Evolutionary conservation across 2,888 invertebrate species (phyloP), one percentile per base, ranked within the genome.

Genomic region (Atethmia centrago): DNA sequence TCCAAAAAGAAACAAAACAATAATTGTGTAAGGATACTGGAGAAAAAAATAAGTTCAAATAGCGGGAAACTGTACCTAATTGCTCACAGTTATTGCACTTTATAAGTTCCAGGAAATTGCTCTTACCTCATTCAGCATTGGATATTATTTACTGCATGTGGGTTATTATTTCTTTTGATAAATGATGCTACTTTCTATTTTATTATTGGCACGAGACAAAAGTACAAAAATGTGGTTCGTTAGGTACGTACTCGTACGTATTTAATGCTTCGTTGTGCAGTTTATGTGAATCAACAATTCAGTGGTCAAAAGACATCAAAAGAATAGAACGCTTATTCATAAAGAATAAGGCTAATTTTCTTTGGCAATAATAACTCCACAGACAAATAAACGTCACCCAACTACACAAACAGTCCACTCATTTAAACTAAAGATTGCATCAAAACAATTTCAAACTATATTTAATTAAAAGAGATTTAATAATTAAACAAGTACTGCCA

Each of bases 401-500:
- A n/a, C 56, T 19, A 51, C 25, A 76, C 28, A 58, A 75, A 78
- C 45, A 47, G 36, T 28, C 14, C n/a, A 45, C 19, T 47, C 59
- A 73, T 53, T 74, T 59, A 73, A 83, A 80, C 73, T 53, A 74
- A 85, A 72, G 73, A 82, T 85, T 58, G 69, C 77, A 79, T 84
- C 69, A 56, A 62, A 84, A 77, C 42, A 59, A 61, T 79, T 66
- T 40, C 72, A 4, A 31, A 77, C 79, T 74, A 67, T 74, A 71
- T 79, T 85, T 84, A 85, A 87, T 88, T 86, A 82, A 85, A 87
- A 79, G 77, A 79, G 78, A 79, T 80, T 77, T 81, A 79, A 82
- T 88, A 82, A 86, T 85, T 81, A 84, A 85, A 77, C 77, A 72
- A 83, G 80, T 68, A 70, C 78, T 71, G 31, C 14, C n/a, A 62